A percentile compares a stretch with the other conserved stretches of the same genome.
Evolutionary conservation across 2,888 invertebrate species (phyloP).

Genomic region (Pandemis heparana): DNA sequence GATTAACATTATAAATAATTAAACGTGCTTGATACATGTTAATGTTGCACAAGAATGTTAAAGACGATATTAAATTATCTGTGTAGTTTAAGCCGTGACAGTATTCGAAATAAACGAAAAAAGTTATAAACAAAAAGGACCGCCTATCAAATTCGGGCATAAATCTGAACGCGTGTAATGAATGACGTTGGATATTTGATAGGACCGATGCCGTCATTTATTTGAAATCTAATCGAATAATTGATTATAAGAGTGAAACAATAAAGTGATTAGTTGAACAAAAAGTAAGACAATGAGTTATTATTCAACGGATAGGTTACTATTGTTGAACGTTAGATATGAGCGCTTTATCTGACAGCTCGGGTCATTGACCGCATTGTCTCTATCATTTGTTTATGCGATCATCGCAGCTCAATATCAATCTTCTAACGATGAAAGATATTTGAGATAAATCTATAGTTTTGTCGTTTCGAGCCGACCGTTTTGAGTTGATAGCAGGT

Average conservation of each 20-base stretch:
- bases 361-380: slow-evolving; percentile 71
- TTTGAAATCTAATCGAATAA: slow-evolving; percentile 83
- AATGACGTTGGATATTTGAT: slow-evolving; percentile 73
- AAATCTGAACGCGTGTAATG: slow-evolving; percentile 67
- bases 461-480: slow-evolving; percentile 66
- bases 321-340: slow-evolving; percentile 74
- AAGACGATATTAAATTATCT: slow-evolving; percentile 33
- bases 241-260: slow-evolving; percentile 84
- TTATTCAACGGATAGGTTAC: slow-evolving; percentile 79
- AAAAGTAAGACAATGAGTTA: slow-evolving; percentile 85
- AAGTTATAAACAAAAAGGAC: slow-evolving; percentile 39
- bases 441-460: slow-evolving; percentile 68
- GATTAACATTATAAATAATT: slow-evolving; percentile 12
- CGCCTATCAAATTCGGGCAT: slow-evolving; percentile 48
- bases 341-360: slow-evolving; percentile 67
- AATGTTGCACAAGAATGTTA: slow-evolving; percentile 35
- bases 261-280: slow-evolving; percentile 85
- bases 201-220: slow-evolving; percentile 74
- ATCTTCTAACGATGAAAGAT: slow-evolving; percentile 79
- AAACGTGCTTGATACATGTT: slow-evolving; percentile 11
- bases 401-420: slow-evolving; percentile 76
- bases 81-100: slow-evolving; percentile 31
- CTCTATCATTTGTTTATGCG: slow-evolving; percentile 82
- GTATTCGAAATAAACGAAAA: slow-evolving; percentile 38
- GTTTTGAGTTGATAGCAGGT: background rate